A percentile compares a stretch with the other conserved stretches of the same genome.
These are phyloP conservation scores for Plectrocnemia conspersa DNA, from an alignment of 1,140 invertebrate species.

Conservation along the genomic window DNA sequence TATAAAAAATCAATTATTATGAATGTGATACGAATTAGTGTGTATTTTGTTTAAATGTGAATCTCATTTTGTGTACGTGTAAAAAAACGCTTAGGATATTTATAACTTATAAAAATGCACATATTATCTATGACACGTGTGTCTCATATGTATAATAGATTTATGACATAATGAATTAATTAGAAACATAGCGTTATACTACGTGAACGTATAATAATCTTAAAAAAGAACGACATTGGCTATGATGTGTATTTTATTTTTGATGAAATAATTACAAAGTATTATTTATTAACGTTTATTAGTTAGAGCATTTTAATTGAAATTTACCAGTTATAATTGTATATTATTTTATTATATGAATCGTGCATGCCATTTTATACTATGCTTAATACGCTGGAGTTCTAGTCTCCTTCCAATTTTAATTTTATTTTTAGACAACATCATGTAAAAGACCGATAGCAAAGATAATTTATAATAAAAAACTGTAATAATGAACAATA, in stretches of 20 bases:
- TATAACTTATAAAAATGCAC: too few relatives aligned
- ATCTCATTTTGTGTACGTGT: too few relatives aligned
- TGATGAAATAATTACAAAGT: neutral
- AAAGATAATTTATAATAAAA: slow-evolving; percentile 5
- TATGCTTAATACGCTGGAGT: slow-evolving; percentile 10
- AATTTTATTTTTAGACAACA: slow-evolving; percentile 1
- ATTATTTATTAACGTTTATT: too few relatives aligned
- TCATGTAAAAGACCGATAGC: neutral
- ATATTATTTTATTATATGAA: too few relatives aligned
- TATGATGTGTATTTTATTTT: neutral
- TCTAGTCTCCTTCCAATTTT: slow-evolving; percentile 15
- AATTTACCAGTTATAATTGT: too few relatives aligned
- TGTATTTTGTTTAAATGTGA: too few relatives aligned
- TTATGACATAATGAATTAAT: neutral
- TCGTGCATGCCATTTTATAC: slow-evolving; percentile 6
- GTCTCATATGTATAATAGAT: too few relatives aligned
- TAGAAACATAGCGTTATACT: neutral
- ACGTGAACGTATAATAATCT: neutral
- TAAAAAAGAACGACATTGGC: neutral
- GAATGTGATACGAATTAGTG: slow-evolving; percentile 1
- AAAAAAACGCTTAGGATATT: too few relatives aligned
- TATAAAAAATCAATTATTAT: slow-evolving; percentile 14
- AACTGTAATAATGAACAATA: too few relatives aligned
- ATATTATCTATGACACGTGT: too few relatives aligned
- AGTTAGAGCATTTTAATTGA: too few relatives aligned